Evolutionary conservation across 2,113 vertebrate species (phyloP), one percentile per base, ranked within the genome.

Genomic region (Mesocricetus auratus): DNA sequence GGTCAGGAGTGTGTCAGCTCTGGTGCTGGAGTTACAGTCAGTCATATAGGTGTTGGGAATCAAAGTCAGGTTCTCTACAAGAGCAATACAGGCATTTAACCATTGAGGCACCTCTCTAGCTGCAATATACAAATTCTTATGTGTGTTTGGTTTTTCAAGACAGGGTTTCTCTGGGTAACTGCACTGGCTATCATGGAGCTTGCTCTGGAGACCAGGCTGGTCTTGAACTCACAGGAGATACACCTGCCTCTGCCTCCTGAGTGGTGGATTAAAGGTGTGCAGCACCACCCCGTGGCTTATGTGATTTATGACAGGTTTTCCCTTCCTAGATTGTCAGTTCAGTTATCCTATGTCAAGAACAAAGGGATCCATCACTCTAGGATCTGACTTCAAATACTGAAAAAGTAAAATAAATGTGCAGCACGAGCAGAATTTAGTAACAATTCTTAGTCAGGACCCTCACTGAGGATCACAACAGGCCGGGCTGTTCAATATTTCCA

Each of bases 321-420:
- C 17, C 60, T 89, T 68, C 53, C 22, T 85, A n/a, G 71, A 86
- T 45, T 62, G 58, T 93, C 36, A 75, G 79, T 58, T 90, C 26
- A 66, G 31, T 92, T 93, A 91, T 73, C 36, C 66, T 50, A 5
- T 29, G 78, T 89, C 79, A 62, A 89, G 26, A 96, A 92, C 33
- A 75, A 81, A 93, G 15, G 39, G 19, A 62, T 53, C n/a, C 66
- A 17, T 82, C 7, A 47, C 22, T 58, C 68, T 71, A 90, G 81
- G 29, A 42, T 81, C 11, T 86, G 68, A 66, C 66, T 69, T 74
- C 60, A 89, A 9, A 45, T 26, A 83, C 7, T 39, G 1, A 89
- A 64, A 79, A 66, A 56, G 69, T 82, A 50, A 83, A 50, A 50
- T 79, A 45, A 58, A 66, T 90, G 56, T 33, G 33, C 56, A 71